Percentiles rank a stretch among this genome's conserved stretches.
Conservation (phyloP, 1,140 invertebrate genomes). For the Zaprionus tsacasi region DNA sequence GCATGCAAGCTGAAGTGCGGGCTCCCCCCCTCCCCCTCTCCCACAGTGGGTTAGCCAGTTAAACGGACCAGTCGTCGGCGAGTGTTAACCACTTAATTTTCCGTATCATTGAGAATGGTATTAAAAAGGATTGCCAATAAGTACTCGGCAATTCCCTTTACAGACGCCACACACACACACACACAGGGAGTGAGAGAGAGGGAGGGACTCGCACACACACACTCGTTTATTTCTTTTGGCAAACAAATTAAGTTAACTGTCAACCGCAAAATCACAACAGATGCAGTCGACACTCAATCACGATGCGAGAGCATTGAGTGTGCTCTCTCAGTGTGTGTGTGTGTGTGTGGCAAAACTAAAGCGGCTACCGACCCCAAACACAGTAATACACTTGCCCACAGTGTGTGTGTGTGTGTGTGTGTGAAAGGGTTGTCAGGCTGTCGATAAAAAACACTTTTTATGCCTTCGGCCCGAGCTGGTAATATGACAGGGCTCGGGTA, state of each 20-base stretch:
- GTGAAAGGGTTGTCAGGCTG: conserved; percentile 53
- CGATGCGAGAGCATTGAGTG: conserved; percentile 56
- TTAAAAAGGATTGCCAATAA: conserved; percentile 63
- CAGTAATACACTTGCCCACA: not conserved
- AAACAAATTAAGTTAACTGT: conserved; percentile 76
- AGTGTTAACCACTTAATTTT: conserved; percentile 78
- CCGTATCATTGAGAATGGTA: conserved; percentile 74
- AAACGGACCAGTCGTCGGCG: conserved; percentile 27
- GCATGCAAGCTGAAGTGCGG: not conserved
- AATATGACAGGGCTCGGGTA: conserved; percentile 59
- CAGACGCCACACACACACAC: not conserved
- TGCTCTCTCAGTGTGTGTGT: conserved; percentile 21
- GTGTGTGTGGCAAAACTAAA: conserved; percentile 51
- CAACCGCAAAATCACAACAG: conserved; percentile 81
- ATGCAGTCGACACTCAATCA: conserved; percentile 79
- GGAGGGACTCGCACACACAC: not conserved
- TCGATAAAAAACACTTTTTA: conserved; percentile 72
- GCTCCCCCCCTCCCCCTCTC: not conserved
- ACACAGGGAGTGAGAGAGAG: not conserved
- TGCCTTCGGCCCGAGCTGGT: conserved; percentile 52
- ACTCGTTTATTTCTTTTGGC: conserved; percentile 48
- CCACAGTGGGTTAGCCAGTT: conserved; percentile 14
- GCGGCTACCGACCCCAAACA: conserved; percentile 46
- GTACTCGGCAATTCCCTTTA: conserved; percentile 16
- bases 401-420: conserved; percentile 10